A percentile compares a stretch with the other conserved stretches of the same genome.
Conservation (phyloP, 2,888 invertebrate species). For the Drosophila buzzatii region DNA sequence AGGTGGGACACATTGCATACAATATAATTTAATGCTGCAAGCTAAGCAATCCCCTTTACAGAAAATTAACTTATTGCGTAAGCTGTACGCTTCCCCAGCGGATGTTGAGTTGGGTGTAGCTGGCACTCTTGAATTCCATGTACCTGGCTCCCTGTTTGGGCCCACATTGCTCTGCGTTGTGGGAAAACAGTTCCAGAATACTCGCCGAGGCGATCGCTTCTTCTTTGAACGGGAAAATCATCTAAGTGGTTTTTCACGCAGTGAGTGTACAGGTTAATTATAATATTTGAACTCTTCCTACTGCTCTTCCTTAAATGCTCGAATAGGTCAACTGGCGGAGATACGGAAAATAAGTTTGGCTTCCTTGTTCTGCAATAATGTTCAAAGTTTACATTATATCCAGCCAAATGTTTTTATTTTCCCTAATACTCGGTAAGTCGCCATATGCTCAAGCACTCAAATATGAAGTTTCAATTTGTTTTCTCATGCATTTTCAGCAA, state of each 20-base stretch:
- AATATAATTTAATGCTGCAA: background rate
- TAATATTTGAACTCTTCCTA: background rate
- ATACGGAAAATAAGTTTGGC: conserved; percentile 91
- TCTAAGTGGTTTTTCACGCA: conserved; percentile 86
- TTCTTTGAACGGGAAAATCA: conserved; percentile 88
- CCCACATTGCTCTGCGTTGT: conserved; percentile 91
- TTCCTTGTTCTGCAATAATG: conserved; percentile 91
- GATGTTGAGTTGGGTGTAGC: conserved; percentile 91
- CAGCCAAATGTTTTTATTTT: conserved; percentile 86
- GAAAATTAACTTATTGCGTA: conserved; percentile 87
- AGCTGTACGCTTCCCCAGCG: conserved; percentile 88
- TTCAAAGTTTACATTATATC: conserved; percentile 87
- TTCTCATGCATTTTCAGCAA: conserved; percentile 58
- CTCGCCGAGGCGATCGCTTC: conserved; percentile 90
- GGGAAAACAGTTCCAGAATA: conserved; percentile 89
- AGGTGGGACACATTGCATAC: conserved; percentile 49
- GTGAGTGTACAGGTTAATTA: conserved; percentile 72
- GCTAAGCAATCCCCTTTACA: conserved; percentile 71
- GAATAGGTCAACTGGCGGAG: conserved; percentile 89
- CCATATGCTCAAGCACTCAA: too few species aligned
- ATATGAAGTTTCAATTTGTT: background rate
- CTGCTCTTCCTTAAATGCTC: background rate
- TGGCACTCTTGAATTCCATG: conserved; percentile 88
- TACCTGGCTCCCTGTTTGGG: conserved; percentile 88
- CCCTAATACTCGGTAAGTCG: conserved; percentile 69